Evolutionary conservation across 1,140 invertebrate genomes (phyloP), one percentile per base, ranked within the genome.

Genomic region (Manduca sexta): DNA sequence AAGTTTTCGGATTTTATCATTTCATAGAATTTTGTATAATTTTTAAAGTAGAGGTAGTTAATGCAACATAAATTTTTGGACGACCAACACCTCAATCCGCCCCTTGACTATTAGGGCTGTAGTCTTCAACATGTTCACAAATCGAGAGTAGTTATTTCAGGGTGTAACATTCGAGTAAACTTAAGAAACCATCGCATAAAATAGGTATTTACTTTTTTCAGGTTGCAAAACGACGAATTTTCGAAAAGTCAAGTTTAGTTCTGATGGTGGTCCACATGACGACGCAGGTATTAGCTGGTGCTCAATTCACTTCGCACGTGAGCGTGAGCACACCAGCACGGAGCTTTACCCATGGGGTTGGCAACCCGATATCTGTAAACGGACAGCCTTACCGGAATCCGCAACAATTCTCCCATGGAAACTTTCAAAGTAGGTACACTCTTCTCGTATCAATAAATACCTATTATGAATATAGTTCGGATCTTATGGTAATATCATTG

Each of bases 281-380:
- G 12, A 38, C 44, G 21, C 55, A 62, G 44, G 49, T 49, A 13
- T 37, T 49, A 11, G 52, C 63, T 1, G 56, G 69, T 11, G 69
- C 78, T 1, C 69, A 82, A 30, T 87, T 86, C 60, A 61, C 74
- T 3, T 86, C 86, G 0, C 84, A 87, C 41, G 80, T 87, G 7
- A 77, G 64, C 42, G 71, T 86, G 15, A 78, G 72, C 45, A 86
- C 86, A 11, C 84, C 86, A 0, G 64, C 73, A 3, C 51, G 66
- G 8, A 86, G 79, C 50, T 87, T 73, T 62, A 67, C 73, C 1
- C 86, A 87, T 44, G 84, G 86, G 7, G 84, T 87, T 6, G 84
- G 86, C 3, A 73, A 85, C 43, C 74, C 74, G 0, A 30, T 80
- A 37, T 45, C 66, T 0, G 12, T 68, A 34, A 59, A 58, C 4